Conservation (phyloP, 2,888 invertebrate species). For the Drosophila greeni region DNA sequence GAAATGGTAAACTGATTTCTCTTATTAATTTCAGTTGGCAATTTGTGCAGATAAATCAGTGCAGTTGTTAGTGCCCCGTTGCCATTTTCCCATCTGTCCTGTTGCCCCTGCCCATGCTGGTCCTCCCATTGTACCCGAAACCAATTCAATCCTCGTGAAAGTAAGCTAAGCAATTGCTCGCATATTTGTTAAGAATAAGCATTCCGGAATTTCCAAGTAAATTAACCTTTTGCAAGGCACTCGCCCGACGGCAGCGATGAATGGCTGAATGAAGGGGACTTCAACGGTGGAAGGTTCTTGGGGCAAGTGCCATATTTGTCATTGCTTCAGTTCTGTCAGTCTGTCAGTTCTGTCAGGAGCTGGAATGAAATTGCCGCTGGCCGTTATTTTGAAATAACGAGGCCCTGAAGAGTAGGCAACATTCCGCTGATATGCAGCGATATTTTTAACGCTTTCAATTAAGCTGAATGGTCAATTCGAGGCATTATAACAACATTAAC, state of each 20-base stretch:
- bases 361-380: constrained; percentile 6
- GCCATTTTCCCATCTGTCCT: not conserved
- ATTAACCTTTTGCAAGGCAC: constrained; percentile 42
- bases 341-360: not conserved
- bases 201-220: constrained; percentile 48
- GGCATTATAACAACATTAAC: constrained; percentile 50
- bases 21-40: constrained; percentile 65
- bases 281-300: not conserved
- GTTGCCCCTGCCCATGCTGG: too few species aligned
- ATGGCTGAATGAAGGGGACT: not conserved
- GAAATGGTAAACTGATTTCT: constrained; percentile 66
- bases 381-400: constrained; percentile 7
- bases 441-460: constrained; percentile 68
- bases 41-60: constrained; percentile 59
- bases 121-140: constrained; percentile 16
- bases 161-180: constrained; percentile 46
- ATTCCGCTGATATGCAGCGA: constrained; percentile 20
- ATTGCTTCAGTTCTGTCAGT: not conserved
- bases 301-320: constrained; percentile 18
- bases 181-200: constrained; percentile 44
- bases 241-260: constrained; percentile 12
- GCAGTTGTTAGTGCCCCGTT: constrained; percentile 32
- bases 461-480: constrained; percentile 49
- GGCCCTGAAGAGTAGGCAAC: constrained; percentile 18
- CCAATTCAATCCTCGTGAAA: constrained; percentile 32